Percentiles rank a stretch among this genome's conserved stretches.
These are phyloP conservation scores for Tympanoctomys barrerae DNA, from an alignment of 2,797 vertebrate species.

Conservation along the genomic window DNA sequence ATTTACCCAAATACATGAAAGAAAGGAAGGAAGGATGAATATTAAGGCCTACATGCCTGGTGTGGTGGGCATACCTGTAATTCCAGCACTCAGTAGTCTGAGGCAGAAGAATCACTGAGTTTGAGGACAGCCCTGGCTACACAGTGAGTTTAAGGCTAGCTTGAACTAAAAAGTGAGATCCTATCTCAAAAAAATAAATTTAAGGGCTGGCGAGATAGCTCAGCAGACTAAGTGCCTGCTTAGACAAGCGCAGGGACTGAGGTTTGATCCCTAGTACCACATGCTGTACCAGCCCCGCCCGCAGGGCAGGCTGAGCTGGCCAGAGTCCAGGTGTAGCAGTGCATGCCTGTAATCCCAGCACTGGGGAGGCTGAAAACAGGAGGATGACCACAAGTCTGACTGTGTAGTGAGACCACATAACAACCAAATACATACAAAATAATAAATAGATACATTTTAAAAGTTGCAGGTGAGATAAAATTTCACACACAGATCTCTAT, in stretches of 20 bases:
- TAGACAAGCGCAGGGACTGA: too few species aligned
- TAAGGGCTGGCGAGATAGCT: too few species aligned
- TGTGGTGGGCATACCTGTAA: background rate
- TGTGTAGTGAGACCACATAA: background rate
- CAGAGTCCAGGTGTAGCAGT: too few species aligned
- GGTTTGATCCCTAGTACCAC: too few species aligned
- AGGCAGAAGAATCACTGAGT: background rate
- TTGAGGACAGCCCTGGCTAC: background rate
- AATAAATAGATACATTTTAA: background rate
- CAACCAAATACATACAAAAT: too few species aligned
- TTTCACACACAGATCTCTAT: slow-evolving; percentile 90
- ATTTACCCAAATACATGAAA: too few species aligned
- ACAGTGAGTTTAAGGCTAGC: background rate
- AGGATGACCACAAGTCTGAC: too few species aligned
- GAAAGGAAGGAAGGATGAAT: background rate
- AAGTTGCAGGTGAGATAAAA: slow-evolving; percentile 85
- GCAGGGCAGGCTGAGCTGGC: too few species aligned
- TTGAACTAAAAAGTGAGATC: background rate
- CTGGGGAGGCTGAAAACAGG: too few species aligned
- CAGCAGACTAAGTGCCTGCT: too few species aligned
- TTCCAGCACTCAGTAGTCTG: background rate
- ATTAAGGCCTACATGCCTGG: slow-evolving; percentile 81
- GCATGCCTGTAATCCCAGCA: too few species aligned
- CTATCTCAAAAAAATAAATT: background rate
- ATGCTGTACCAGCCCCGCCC: too few species aligned